Evolutionary conservation across 1,140 invertebrate species (phyloP), one percentile per base, ranked within the genome.

Genomic region (Oncopodura yosiiana): DNA sequence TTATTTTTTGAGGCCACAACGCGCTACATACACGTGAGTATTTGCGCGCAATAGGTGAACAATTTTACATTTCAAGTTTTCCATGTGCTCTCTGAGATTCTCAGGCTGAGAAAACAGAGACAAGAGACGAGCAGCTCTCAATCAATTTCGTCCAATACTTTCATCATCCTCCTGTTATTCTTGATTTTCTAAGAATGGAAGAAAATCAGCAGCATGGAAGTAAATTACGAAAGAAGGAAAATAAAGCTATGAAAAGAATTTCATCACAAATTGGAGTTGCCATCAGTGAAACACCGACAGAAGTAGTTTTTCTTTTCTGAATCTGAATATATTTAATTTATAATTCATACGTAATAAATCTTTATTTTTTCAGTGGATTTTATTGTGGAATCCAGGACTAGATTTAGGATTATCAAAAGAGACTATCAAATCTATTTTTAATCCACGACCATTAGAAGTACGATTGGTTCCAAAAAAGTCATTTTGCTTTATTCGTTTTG

Each of bases 361-460:
- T 21, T 14, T 42, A 23, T 41, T 50, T 36, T 53, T 71, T 69
- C 27, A 81, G 78, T 70, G 71, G 61, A 11, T 83, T 30, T 74
- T 78, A 58, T 73, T 87, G 16, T 81, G 80, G 57, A 90, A 90
- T 74, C 81, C 78, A 14, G 87, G 87, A 19, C 70, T 88, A 26
- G 78, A 78, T 9, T 85, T 81, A 68, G 82, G 82, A 44, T 70
- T 86, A 19, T 72, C 76, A 11, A 74, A 79, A 65, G 78, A 82
- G 67, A 69, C 71, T 24, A 61, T 90, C 1, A 65, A 80, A 6
- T 62, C 73, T 29, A 56, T 76, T 55, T 77, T 76, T 66, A 49
- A 58, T 58, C 58, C 66, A 65, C 42, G 39, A 67, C 78, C 56
- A 30, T 70, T 72, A 60, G 74, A 74, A 43, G 71, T 88, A 32